phyloP scores from a whole-genome alignment of 2,797 vertebrate genomes.

The Sebastes elongatus region DNA sequence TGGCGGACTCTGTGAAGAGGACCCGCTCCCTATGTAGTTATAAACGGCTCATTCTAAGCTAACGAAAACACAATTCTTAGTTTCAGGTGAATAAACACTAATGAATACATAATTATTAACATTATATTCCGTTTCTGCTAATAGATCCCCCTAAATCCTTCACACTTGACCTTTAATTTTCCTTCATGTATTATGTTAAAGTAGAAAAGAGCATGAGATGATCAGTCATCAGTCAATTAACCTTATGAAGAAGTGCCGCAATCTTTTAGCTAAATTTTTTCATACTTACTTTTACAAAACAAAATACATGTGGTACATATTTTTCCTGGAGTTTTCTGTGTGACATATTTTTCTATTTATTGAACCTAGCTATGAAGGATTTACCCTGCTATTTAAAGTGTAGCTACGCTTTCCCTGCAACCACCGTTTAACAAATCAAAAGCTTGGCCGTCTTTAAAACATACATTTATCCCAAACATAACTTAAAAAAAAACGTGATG shows the following conservation, averaged over 20 bases:
- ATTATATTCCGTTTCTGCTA: too few relatives aligned
- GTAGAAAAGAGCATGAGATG: not conserved
- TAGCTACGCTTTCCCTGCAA: conserved; percentile 12
- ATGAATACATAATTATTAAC: too few relatives aligned
- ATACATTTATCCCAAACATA: conserved; percentile 59
- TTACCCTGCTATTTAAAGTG: conserved; percentile 40
- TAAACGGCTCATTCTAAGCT: too few relatives aligned
- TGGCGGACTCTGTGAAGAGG: too few relatives aligned
- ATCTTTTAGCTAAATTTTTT: not conserved
- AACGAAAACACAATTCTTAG: too few relatives aligned
- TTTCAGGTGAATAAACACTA: too few relatives aligned
- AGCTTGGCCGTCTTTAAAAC: conserved; percentile 33
- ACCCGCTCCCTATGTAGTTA: too few relatives aligned
- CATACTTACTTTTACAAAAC: not conserved
- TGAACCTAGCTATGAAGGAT: conserved; percentile 22
- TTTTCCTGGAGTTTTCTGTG: conserved; percentile 6
- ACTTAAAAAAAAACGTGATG: conserved; percentile 19
- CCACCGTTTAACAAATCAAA: conserved; percentile 54
- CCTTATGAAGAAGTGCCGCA: not conserved
- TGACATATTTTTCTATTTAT: conserved; percentile 20
- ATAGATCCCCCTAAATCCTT: too few relatives aligned
- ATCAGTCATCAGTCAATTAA: not conserved
- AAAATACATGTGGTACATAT: not conserved
- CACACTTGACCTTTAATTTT: not conserved
- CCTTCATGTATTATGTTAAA: not conserved